Percentiles rank a stretch among this genome's conserved stretches.
Conservation (phyloP, 2,797 vertebrate genomes). For the Eulemur mongoz region DNA sequence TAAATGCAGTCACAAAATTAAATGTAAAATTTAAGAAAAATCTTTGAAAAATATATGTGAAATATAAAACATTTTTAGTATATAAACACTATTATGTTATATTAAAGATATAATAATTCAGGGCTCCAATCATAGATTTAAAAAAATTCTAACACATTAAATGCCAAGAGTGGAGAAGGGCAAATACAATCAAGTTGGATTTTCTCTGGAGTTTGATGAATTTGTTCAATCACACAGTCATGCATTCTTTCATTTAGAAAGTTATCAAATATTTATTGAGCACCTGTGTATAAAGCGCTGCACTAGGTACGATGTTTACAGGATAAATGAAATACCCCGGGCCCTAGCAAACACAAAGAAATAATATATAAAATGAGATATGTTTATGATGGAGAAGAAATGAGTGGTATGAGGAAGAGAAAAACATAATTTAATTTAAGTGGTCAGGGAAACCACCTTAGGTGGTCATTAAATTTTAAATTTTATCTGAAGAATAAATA, state of each 20-base stretch:
- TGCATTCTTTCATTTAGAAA: not conserved
- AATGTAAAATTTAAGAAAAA: not conserved
- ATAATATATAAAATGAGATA: not conserved
- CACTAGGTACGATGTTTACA: not conserved
- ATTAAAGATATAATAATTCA: not conserved
- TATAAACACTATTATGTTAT: not conserved
- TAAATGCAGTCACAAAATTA: not conserved
- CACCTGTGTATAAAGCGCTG: not conserved
- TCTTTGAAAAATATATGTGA: not conserved
- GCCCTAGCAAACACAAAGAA: not conserved
- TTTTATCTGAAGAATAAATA: not conserved
- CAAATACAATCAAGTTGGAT: not conserved
- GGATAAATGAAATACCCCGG: not conserved
- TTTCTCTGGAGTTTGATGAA: conserved; percentile 1
- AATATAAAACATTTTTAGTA: not conserved
- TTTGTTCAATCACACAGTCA: not conserved
- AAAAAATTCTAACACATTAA: conserved; percentile 20
- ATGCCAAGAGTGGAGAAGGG: not conserved
- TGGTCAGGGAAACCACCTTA: not conserved
- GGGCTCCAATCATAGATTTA: not conserved
- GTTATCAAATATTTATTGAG: not conserved
- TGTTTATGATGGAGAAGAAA: not conserved
- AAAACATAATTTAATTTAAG: not conserved
- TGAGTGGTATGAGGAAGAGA: not conserved
- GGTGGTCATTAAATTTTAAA: not conserved